Evolutionary conservation across 2,888 invertebrate species (phyloP).

Genomic region (Apodemia duryi): DNA sequence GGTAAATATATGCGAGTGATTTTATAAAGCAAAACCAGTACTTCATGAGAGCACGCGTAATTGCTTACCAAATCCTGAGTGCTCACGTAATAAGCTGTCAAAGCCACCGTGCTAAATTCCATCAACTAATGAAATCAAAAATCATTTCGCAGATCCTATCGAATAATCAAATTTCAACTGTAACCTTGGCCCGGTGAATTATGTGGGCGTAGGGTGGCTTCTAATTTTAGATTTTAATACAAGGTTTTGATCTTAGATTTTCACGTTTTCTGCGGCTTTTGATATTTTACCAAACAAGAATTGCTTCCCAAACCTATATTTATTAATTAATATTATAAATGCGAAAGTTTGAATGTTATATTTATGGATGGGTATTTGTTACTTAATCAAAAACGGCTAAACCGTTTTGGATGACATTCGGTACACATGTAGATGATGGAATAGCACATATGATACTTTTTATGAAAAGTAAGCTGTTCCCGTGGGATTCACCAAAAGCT

Average conservation of each 20-base stretch:
- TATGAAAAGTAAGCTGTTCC: no score
- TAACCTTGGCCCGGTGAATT: not conserved
- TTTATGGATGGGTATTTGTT: no score
- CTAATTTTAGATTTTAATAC: not conserved
- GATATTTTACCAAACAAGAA: no score
- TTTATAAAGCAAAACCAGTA: not conserved
- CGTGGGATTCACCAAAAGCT: no score
- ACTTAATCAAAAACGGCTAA: no score
- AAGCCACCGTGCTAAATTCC: slow-evolving; percentile 12
- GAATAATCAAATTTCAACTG: slow-evolving; percentile 11
- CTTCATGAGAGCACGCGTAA: not conserved
- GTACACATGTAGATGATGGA: no score
- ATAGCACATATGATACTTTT: no score
- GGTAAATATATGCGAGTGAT: not conserved
- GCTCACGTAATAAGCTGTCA: slow-evolving; percentile 11
- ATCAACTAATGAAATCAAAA: slow-evolving; percentile 11
- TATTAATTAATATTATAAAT: no score
- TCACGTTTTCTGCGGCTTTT: not conserved
- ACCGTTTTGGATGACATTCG: no score
- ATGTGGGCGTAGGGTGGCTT: not conserved
- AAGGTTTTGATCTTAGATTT: not conserved
- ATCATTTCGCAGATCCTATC: slow-evolving; percentile 10
- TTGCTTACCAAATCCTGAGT: not conserved
- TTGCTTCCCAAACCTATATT: no score
- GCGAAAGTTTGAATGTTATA: no score